phyloP scores from a whole-genome alignment of 2,888 invertebrate genomes.

The Melinaea marsaeus region DNA sequence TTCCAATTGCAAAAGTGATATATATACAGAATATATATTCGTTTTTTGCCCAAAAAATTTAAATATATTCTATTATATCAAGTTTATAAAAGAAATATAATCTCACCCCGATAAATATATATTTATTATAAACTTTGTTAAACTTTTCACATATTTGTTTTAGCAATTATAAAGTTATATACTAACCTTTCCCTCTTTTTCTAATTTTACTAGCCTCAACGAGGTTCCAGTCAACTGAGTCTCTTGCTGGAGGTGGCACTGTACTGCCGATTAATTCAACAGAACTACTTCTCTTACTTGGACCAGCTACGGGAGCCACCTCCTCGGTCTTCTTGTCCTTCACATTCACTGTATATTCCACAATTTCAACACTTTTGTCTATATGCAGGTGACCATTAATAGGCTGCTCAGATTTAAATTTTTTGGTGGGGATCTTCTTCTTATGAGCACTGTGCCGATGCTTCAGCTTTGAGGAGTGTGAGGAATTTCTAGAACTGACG shows the following conservation, averaged over 20 bases:
- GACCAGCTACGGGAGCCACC: conserved; percentile 51
- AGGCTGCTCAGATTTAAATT: conserved; percentile 51
- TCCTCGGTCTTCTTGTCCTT: conserved; percentile 53
- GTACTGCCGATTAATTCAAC: conserved; percentile 69
- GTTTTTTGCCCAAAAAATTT: no score
- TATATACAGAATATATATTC: no score
- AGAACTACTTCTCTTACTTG: conserved; percentile 60
- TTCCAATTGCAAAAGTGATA: no score
- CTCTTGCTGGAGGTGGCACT: conserved; percentile 64
- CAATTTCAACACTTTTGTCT: conserved; percentile 66
- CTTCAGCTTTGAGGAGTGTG: conserved; percentile 63
- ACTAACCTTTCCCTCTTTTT: conserved; percentile 71
- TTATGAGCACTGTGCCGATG: conserved; percentile 61
- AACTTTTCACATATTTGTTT: no score
- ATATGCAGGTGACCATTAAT: conserved; percentile 53
- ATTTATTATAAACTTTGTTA: no score
- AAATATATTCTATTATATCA: no score
- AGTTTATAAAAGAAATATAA: no score
- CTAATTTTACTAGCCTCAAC: conserved; percentile 78
- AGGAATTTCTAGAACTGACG: conserved; percentile 69
- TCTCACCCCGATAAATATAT: no score
- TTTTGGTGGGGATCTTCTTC: conserved; percentile 61
- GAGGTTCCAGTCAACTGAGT: conserved; percentile 71
- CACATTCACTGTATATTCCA: conserved; percentile 52
- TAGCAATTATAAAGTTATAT: not conserved